A percentile compares a stretch with the other conserved stretches of the same genome.
These are phyloP conservation scores for Azorinus chamasolen DNA, from an alignment of 2,888 invertebrate species.

Conservation along the genomic window DNA sequence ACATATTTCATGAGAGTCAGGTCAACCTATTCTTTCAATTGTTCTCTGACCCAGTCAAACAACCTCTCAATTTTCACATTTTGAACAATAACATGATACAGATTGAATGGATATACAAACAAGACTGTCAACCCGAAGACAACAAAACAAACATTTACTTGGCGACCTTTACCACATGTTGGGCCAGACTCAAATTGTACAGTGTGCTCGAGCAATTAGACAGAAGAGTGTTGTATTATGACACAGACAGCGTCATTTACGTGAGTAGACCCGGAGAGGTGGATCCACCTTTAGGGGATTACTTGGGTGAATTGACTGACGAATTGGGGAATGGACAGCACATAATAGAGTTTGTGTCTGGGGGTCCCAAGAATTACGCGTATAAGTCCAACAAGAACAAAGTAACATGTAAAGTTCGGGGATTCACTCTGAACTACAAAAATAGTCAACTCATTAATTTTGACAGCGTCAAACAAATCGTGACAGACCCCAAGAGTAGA, in stretches of 20 bases:
- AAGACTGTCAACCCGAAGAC: slow-evolving; percentile 37
- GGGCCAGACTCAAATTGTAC: slow-evolving; percentile 52
- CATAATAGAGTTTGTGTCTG: slow-evolving; percentile 70
- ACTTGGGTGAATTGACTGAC: slow-evolving; percentile 82
- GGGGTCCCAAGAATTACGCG: slow-evolving; percentile 83
- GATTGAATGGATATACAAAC: slow-evolving; percentile 46
- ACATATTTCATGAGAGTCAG: slow-evolving; percentile 32
- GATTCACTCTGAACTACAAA: slow-evolving; percentile 68
- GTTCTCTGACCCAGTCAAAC: slow-evolving; percentile 32
- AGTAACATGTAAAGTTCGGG: slow-evolving; percentile 63
- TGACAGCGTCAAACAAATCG: slow-evolving; percentile 23
- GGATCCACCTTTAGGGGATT: slow-evolving; percentile 74
- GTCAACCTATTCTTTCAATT: slow-evolving; percentile 37
- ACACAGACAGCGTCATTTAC: slow-evolving; percentile 83
- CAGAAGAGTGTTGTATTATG: slow-evolving; percentile 39
- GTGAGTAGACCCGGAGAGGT: slow-evolving; percentile 33
- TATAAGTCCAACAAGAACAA: slow-evolving; percentile 64
- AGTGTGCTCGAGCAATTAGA: slow-evolving; percentile 37
- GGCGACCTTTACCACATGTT: slow-evolving; percentile 49
- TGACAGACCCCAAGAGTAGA: slow-evolving; percentile 8
- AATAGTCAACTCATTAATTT: slow-evolving; percentile 46
- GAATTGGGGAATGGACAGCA: slow-evolving; percentile 75
- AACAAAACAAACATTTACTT: slow-evolving; percentile 43
- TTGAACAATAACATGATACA: slow-evolving; percentile 32
- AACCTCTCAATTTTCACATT: slow-evolving; percentile 31